These are phyloP conservation scores for Girardinus metallicus DNA, from an alignment of 2,797 vertebrate species.

Conservation along the genomic window DNA sequence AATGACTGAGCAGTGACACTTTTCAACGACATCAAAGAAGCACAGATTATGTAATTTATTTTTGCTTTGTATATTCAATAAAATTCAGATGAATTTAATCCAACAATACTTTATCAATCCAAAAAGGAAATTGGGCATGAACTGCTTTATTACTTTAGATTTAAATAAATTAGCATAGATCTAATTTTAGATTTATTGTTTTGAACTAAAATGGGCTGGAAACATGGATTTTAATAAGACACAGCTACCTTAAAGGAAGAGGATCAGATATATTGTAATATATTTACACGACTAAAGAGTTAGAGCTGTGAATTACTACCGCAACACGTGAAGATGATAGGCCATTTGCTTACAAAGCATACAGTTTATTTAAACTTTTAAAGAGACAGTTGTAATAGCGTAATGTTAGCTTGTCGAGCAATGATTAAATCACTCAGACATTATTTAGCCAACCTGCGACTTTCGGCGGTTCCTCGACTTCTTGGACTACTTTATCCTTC, in stretches of 20 bases:
- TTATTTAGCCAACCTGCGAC: slow-evolving; percentile 58
- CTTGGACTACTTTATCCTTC: slow-evolving; percentile 53
- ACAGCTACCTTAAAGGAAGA: background rate
- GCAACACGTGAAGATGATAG: background rate
- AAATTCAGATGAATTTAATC: background rate
- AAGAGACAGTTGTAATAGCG: background rate
- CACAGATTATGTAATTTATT: background rate
- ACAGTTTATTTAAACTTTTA: background rate
- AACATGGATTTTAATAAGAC: background rate
- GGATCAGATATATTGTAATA: background rate
- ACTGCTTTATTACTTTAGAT: background rate
- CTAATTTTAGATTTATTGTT: background rate
- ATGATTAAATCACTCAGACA: background rate
- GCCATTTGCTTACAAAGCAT: too few species aligned
- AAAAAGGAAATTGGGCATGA: background rate
- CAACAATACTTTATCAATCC: background rate
- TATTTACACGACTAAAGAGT: background rate
- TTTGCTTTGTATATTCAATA: background rate
- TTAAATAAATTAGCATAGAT: background rate
- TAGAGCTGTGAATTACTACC: background rate
- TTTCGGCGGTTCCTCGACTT: slow-evolving; percentile 59
- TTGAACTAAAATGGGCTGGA: background rate
- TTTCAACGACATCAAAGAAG: background rate
- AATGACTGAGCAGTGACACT: background rate
- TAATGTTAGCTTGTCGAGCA: background rate